Conservation (phyloP, 2,113 vertebrate genomes). For the Lagopus leucura region DNA sequence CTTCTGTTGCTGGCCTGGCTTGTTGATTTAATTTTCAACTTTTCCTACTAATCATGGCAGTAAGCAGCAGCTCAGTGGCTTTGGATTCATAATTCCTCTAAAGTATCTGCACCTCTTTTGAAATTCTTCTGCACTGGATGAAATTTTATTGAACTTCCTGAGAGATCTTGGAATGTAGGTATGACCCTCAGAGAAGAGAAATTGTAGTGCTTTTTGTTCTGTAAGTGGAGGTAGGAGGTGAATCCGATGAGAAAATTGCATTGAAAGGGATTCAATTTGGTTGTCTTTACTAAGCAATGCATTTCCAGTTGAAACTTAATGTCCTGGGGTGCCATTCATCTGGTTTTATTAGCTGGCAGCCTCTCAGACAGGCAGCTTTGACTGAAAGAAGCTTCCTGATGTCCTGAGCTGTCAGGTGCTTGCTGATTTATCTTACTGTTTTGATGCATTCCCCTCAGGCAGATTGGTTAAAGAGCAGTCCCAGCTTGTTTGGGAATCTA, state of each 20-base stretch:
- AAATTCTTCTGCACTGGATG: background rate
- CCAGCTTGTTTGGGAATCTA: background rate
- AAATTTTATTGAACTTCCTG: background rate
- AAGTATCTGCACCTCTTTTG: background rate
- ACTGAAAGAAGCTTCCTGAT: background rate
- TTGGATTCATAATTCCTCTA: background rate
- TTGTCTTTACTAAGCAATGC: background rate
- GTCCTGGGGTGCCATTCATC: background rate
- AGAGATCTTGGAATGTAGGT: background rate
- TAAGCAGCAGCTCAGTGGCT: background rate
- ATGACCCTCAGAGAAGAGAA: background rate
- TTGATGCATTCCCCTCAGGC: background rate
- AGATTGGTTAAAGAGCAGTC: background rate
- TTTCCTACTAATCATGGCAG: background rate
- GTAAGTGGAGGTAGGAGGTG: background rate
- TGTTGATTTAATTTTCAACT: background rate
- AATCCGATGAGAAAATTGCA: background rate
- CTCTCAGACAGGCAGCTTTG: background rate
- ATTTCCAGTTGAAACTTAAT: background rate
- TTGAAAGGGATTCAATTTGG: background rate
- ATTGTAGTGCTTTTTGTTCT: conserved; percentile 9
- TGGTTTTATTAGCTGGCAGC: background rate
- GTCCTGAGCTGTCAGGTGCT: background rate
- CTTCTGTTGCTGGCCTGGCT: background rate
- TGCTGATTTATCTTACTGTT: background rate